phyloP scores from a whole-genome alignment of 2,797 vertebrate species.

The Chromobotia macracanthus region DNA sequence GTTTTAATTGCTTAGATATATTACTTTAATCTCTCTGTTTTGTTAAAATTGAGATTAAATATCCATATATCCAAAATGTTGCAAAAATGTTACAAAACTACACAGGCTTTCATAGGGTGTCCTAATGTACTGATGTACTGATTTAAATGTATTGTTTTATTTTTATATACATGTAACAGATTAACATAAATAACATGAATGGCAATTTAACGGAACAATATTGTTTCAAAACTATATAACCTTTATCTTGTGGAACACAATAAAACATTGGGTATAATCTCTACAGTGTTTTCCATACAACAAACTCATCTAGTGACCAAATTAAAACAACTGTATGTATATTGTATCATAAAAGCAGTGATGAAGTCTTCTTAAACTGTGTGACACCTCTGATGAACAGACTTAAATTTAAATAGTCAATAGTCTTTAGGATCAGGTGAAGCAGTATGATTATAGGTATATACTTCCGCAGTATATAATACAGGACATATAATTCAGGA shows the following conservation, averaged over 20 bases:
- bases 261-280: background rate
- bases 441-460: too few species aligned
- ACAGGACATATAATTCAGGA: too few species aligned
- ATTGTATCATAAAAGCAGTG: background rate
- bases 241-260: background rate
- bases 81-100: too few species aligned
- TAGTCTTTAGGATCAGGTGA: background rate
- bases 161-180: background rate
- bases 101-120: too few species aligned
- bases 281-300: background rate
- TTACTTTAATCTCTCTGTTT: too few species aligned
- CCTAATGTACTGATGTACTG: too few species aligned
- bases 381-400: background rate
- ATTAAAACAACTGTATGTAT: background rate
- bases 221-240: background rate
- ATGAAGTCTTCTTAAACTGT: background rate
- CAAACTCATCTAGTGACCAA: background rate
- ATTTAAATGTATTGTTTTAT: constrained; percentile 28
- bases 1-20: too few species aligned
- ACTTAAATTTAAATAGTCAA: background rate
- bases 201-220: background rate
- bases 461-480: too few species aligned
- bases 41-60: too few species aligned
- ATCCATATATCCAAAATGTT: too few species aligned
- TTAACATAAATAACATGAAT: background rate